A percentile compares a stretch with the other conserved stretches of the same genome.
These are phyloP conservation scores for Xenops minutus DNA, from an alignment of 2,797 vertebrate species.

Conservation along the genomic window DNA sequence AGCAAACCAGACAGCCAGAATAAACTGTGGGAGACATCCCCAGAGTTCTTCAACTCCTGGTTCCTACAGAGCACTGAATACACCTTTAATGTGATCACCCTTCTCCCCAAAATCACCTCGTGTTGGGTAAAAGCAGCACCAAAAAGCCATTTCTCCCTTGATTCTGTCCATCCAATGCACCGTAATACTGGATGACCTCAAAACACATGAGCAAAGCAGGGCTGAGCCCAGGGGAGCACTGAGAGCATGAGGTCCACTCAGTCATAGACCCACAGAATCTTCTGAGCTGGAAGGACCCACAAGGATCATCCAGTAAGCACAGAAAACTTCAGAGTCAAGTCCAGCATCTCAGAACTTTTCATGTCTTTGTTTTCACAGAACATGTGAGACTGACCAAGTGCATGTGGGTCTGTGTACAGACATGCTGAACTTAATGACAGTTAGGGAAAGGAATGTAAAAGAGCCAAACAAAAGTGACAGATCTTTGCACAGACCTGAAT, in stretches of 20 bases:
- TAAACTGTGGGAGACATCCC: background rate
- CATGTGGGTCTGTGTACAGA: background rate
- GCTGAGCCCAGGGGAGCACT: background rate
- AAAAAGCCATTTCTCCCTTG: background rate
- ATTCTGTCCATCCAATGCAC: background rate
- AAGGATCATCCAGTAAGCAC: background rate
- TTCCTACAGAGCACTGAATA: background rate
- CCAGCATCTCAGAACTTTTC: background rate
- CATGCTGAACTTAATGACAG: background rate
- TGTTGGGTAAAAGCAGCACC: background rate
- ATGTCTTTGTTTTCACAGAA: background rate
- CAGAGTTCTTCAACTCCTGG: background rate
- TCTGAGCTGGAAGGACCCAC: background rate
- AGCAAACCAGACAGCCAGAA: too few species aligned
- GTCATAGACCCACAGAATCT: background rate
- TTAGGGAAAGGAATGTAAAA: background rate
- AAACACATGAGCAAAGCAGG: background rate
- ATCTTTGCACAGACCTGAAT: background rate
- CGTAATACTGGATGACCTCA: background rate
- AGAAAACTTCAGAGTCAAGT: background rate
- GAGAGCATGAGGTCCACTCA: background rate
- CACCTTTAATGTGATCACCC: background rate
- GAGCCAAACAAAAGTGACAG: background rate
- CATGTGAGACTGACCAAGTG: background rate
- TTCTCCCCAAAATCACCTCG: rapidly evolving